These are phyloP conservation scores for Oreortyx pictus DNA, from an alignment of 2,797 vertebrate genomes.

Conservation along the genomic window DNA sequence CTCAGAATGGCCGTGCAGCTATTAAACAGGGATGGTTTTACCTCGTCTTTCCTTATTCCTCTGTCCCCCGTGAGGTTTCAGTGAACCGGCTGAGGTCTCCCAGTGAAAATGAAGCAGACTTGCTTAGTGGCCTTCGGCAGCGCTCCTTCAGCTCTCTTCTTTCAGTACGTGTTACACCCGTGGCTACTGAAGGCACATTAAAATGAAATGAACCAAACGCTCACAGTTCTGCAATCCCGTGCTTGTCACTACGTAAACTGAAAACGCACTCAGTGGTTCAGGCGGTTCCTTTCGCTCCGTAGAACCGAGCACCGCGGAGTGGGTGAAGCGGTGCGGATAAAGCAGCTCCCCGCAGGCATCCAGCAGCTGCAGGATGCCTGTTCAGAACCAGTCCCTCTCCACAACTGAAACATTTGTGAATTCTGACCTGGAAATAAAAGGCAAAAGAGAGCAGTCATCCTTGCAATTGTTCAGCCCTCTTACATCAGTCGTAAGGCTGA, in stretches of 20 bases:
- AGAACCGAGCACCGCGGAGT: not conserved
- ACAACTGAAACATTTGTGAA: conserved; percentile 1
- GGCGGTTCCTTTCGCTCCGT: not conserved
- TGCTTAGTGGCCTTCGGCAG: conserved; percentile 12
- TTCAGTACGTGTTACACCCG: not conserved
- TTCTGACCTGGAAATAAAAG: conserved; percentile 57
- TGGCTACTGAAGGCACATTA: not conserved
- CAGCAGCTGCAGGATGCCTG: not conserved
- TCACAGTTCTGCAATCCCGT: not conserved
- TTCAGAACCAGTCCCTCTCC: not conserved
- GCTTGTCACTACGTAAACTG: not conserved
- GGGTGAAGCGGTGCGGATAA: not conserved
- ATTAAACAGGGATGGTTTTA: conserved; percentile 27
- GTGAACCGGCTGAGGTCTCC: not conserved
- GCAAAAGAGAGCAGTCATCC: not conserved
- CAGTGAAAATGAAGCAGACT: not conserved
- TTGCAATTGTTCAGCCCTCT: not conserved
- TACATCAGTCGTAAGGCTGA: not conserved
- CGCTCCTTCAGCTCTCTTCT: not conserved
- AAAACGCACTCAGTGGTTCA: not conserved
- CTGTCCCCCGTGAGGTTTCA: not conserved
- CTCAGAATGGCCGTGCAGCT: conserved; percentile 45
- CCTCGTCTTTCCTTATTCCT: not conserved
- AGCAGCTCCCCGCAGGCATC: not conserved
- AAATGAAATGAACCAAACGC: conserved; percentile 10